Percentiles rank a stretch among this genome's conserved stretches.
These are phyloP conservation scores for Tenebrosternarchus preto DNA, from an alignment of 2,113 vertebrate genomes.

Conservation along the genomic window DNA sequence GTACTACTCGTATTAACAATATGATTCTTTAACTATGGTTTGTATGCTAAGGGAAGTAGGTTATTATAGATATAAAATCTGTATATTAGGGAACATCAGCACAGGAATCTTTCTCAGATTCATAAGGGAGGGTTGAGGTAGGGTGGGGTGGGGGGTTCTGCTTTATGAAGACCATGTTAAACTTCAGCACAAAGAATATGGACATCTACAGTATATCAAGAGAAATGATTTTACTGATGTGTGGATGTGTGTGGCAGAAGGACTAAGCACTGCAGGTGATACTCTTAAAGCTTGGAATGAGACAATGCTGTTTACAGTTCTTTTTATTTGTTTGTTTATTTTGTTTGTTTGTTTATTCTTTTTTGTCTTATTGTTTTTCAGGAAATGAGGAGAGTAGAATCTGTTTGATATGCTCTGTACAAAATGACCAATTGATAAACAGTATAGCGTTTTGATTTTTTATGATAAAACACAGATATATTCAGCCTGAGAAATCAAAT, in stretches of 20 bases:
- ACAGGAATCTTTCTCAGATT: constrained; percentile 76
- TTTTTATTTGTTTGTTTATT: constrained; percentile 56
- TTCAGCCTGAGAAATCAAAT: constrained; percentile 75
- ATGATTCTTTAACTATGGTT: constrained; percentile 79
- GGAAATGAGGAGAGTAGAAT: constrained; percentile 56
- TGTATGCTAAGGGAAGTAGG: constrained; percentile 82
- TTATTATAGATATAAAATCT: constrained; percentile 83
- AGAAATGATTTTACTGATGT: constrained; percentile 65
- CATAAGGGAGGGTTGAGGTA: constrained; percentile 48
- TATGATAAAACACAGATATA: constrained; percentile 59
- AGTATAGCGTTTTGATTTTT: constrained; percentile 71
- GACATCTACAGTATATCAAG: constrained; percentile 64
- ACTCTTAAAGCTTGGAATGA: constrained; percentile 66
- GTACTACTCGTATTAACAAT: constrained; percentile 77
- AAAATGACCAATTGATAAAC: constrained; percentile 74
- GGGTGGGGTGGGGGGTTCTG: constrained; percentile 42
- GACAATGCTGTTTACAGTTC: constrained; percentile 75
- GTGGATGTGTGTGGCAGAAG: constrained; percentile 63
- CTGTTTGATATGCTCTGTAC: constrained; percentile 69
- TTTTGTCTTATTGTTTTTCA: constrained; percentile 29
- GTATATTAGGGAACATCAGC: constrained; percentile 81
- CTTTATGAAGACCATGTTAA: constrained; percentile 73
- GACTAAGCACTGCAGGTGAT: constrained; percentile 64
- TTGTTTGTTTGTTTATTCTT: constrained; percentile 53
- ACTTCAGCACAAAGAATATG: constrained; percentile 75